Percentiles rank a stretch among this genome's conserved stretches.
Conservation (phyloP, 2,888 invertebrate species). For the Drosophila sordidapex region DNA sequence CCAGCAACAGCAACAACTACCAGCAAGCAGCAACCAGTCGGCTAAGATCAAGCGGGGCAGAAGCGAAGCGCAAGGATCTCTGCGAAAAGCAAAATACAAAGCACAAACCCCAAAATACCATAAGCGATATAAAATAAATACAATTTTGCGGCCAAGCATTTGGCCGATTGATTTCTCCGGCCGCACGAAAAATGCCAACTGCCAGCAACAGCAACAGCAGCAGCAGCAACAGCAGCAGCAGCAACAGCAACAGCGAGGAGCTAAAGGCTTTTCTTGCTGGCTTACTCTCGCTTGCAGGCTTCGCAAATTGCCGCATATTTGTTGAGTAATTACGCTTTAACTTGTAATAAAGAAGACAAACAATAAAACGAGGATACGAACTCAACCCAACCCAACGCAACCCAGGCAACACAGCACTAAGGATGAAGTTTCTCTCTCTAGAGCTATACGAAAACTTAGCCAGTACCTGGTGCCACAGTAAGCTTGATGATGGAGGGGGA, state of each 20-base stretch:
- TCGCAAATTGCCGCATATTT: constrained; percentile 80
- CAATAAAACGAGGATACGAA: constrained; percentile 77
- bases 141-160: constrained; percentile 68
- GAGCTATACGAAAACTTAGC: not conserved
- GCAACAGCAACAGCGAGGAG: constrained; percentile 1
- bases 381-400: constrained; percentile 11
- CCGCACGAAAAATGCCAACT: constrained; percentile 61
- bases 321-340: constrained; percentile 81
- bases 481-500: not conserved
- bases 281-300: constrained; percentile 40
- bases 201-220: constrained; percentile 23
- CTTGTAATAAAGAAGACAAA: constrained; percentile 83
- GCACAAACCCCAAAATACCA: constrained; percentile 14
- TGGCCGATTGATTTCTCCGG: constrained; percentile 73
- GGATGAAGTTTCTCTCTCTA: constrained; percentile 20
- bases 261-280: constrained; percentile 9
- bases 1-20: constrained; percentile 13
- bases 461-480: constrained; percentile 18
- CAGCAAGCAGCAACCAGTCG: constrained; percentile 45
- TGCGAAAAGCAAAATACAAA: not conserved
- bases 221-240: not conserved
- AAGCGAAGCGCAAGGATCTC: constrained; percentile 2
- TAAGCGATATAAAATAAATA: constrained; percentile 68
- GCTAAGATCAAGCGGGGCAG: constrained; percentile 12
- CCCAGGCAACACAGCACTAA: constrained; percentile 2